These are phyloP conservation scores for Gobio gobio DNA, from an alignment of 2,113 vertebrate species.

Conservation along the genomic window DNA sequence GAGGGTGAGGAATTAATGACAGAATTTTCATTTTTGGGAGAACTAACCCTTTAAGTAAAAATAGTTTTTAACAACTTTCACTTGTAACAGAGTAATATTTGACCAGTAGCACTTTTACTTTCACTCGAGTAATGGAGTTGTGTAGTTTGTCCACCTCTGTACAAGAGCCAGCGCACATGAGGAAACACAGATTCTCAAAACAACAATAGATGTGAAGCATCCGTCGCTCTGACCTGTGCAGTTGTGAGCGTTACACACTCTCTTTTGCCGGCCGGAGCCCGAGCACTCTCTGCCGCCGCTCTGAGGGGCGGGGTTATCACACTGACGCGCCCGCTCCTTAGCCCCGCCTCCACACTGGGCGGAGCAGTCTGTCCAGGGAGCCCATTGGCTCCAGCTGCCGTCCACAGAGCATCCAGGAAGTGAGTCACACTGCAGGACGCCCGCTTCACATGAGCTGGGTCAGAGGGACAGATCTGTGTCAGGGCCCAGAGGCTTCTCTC, in stretches of 20 bases:
- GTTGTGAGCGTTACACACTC: slow-evolving; percentile 70
- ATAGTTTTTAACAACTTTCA: too few relatives aligned
- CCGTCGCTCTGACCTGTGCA: slow-evolving; percentile 15
- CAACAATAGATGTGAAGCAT: not conserved
- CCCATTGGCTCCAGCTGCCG: slow-evolving; percentile 82
- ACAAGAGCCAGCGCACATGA: not conserved
- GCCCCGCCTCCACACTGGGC: slow-evolving; percentile 80
- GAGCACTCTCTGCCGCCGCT: slow-evolving; percentile 76
- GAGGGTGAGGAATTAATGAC: too few relatives aligned
- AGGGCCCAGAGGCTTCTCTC: too few relatives aligned
- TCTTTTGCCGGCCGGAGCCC: slow-evolving; percentile 75
- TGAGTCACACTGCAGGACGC: slow-evolving; percentile 76
- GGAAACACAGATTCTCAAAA: not conserved
- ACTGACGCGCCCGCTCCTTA: slow-evolving; percentile 73
- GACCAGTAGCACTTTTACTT: too few relatives aligned
- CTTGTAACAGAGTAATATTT: too few relatives aligned
- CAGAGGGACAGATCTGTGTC: not conserved
- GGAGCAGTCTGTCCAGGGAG: slow-evolving; percentile 80
- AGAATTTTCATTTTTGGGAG: too few relatives aligned
- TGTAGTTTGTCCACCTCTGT: too few relatives aligned
- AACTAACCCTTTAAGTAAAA: too few relatives aligned
- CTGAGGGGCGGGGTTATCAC: slow-evolving; percentile 77
- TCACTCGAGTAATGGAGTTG: too few relatives aligned
- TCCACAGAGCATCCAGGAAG: slow-evolving; percentile 78
- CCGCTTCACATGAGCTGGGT: slow-evolving; percentile 81